A percentile compares a stretch with the other conserved stretches of the same genome.
phyloP scores from a whole-genome alignment of 2,113 vertebrate genomes.

The Hemibagrus wyckioides region DNA sequence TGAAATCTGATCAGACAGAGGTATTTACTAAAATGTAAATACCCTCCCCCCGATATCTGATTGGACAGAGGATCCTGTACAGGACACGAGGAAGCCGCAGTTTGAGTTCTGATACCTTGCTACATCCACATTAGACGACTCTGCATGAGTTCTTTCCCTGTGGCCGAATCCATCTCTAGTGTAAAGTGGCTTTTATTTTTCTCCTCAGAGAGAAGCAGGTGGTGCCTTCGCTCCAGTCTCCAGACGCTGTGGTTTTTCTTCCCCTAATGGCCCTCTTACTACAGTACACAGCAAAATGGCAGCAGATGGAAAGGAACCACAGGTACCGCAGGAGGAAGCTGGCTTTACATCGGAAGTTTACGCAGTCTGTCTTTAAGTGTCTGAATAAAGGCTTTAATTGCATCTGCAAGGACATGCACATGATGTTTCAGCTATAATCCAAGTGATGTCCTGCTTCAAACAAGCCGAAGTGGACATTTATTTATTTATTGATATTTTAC shows the following conservation, averaged over 20 bases:
- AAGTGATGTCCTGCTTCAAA: too few relatives aligned
- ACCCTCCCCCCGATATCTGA: too few relatives aligned
- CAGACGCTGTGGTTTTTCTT: slow-evolving; percentile 7
- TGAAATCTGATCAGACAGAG: too few relatives aligned
- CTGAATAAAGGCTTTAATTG: neutral
- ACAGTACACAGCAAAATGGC: neutral
- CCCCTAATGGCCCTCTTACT: slow-evolving; percentile 20
- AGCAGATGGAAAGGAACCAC: neutral
- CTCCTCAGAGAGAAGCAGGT: neutral
- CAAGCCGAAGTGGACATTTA: neutral
- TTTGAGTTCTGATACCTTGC: neutral
- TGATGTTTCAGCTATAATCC: neutral
- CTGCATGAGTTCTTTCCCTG: neutral
- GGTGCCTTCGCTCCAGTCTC: neutral
- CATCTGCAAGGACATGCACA: neutral
- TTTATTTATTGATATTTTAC: neutral
- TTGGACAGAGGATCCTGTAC: neutral
- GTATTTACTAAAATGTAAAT: too few relatives aligned
- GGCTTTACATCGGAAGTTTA: neutral
- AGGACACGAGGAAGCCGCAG: neutral
- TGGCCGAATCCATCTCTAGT: slow-evolving; percentile 18
- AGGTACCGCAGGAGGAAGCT: neutral
- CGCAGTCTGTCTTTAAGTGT: neutral
- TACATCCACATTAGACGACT: neutral
- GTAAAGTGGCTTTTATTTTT: neutral